Percentiles rank a stretch among this genome's conserved stretches.
Evolutionary conservation across 2,797 vertebrate genomes (phyloP).

Genomic region (Coreius guichenoti): DNA sequence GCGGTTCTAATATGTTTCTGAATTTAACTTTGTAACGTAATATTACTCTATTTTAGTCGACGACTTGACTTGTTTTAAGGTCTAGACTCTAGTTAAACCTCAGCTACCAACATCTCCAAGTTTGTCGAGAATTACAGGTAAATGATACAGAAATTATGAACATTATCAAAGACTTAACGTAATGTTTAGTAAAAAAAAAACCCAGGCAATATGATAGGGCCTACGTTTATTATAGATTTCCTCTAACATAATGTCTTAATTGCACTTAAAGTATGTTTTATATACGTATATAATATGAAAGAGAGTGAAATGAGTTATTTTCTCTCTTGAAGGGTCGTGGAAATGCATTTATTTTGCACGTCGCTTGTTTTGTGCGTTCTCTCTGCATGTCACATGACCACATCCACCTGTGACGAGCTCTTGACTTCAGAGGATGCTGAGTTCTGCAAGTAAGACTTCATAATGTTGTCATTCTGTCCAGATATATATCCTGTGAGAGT

Average conservation of each 20-base stretch:
- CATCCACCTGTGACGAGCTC: not conserved
- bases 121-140: conserved; percentile 22
- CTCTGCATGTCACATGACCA: not conserved
- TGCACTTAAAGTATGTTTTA: not conserved
- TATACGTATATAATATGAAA: not conserved
- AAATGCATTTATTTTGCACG: conserved; percentile 43
- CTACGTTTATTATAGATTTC: not conserved
- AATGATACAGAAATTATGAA: not conserved
- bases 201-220: not conserved
- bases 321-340: not conserved
- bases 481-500: not conserved
- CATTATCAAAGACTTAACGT: not conserved
- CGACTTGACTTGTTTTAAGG: not conserved
- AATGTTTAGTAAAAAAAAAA: not conserved
- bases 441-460: conserved; percentile 52
- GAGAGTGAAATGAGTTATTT: not conserved
- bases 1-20: conserved; percentile 33
- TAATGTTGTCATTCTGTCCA: not conserved
- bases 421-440: conserved; percentile 23
- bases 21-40: conserved; percentile 51
- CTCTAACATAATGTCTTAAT: not conserved
- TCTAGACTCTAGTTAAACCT: not conserved
- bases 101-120: not conserved
- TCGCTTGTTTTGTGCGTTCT: conserved; percentile 21
- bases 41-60: conserved; percentile 32